These are phyloP conservation scores for Miltochrista miniata DNA, from an alignment of 2,888 invertebrate species.

Conservation along the genomic window DNA sequence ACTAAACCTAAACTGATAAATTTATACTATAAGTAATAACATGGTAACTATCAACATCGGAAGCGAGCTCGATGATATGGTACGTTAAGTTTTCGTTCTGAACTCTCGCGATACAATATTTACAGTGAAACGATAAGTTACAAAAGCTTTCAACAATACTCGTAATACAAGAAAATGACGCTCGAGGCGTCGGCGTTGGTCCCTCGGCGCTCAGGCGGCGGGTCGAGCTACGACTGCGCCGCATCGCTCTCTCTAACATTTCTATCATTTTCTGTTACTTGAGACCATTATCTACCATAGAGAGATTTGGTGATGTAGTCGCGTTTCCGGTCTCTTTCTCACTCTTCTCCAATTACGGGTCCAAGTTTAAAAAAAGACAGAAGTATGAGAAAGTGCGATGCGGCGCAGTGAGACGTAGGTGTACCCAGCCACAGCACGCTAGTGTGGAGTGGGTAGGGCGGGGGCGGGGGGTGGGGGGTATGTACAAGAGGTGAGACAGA, in stretches of 20 bases:
- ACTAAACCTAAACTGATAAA: slow-evolving; percentile 26
- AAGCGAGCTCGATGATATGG: slow-evolving; percentile 39
- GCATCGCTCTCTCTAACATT: slow-evolving; percentile 70
- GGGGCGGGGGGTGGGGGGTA: slow-evolving; percentile 3
- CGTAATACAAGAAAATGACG: not conserved
- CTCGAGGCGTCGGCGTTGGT: not conserved
- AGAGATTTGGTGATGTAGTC: no score
- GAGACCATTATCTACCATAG: no score
- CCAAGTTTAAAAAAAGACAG: no score
- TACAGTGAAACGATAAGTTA: slow-evolving; percentile 30
- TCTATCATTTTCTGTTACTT: no score
- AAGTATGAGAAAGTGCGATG: no score
- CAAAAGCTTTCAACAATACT: not conserved
- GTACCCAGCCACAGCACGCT: no score
- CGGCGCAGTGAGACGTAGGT: no score
- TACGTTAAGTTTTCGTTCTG: slow-evolving; percentile 27
- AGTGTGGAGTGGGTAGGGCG: no score
- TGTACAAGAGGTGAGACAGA: slow-evolving; percentile 69
- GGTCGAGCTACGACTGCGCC: slow-evolving; percentile 28
- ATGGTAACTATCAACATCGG: slow-evolving; percentile 42
- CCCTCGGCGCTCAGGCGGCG: slow-evolving; percentile 12
- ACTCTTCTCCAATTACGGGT: no score
- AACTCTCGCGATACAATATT: slow-evolving; percentile 37
- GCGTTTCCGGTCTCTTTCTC: no score
- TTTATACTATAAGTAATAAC: slow-evolving; percentile 28